Evolutionary conservation across 1,140 invertebrate genomes (phyloP), one percentile per base, ranked within the genome.

Genomic region (Sitodiplosis mosellana): DNA sequence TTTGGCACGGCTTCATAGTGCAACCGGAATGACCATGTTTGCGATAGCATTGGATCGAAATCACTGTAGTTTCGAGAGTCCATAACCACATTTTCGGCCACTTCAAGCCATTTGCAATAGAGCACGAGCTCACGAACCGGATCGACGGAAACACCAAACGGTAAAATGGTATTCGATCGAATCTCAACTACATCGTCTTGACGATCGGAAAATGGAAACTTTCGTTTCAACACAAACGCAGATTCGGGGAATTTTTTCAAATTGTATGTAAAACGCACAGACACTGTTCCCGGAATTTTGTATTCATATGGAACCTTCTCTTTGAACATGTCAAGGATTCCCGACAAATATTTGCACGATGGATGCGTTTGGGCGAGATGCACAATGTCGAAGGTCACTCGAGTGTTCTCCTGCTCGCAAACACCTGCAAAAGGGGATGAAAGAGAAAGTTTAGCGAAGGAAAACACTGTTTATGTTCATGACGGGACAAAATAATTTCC

Each of bases 31-130:
- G 75, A 76, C 75, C 91, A 95, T 50, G 78, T 72, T 0, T 83
- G 81, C 20, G 92, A 89, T 55, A 83, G 75, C 20, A 81, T 65
- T 10, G 91, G 87, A 58, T 91, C 79, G 54, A 96, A 79, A 67
- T 94, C 87, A 36, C 81, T 83, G 60, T 88, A 87, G 48, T 75
- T 77, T 59, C 87, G 80, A 53, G 80, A 87, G 58, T 96, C 92
- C 1, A 91, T 78, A 22, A 94, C 78, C 27, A 86, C 75, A 61
- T 85, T 81, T 60, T 94, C 90, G 3, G 79, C 76, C 43, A 95
- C 68, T 60, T 79, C 72, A 2, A 81, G 81, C 92, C 92, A 97
- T 8, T 81, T 83, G n/a, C 83, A 79, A 58, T 80, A 82, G 2
- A 95, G 63, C 50, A 81, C 69, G 21, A 93, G 69, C 64, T 83